A percentile compares a stretch with the other conserved stretches of the same genome.
phyloP scores from a whole-genome alignment of 2,113 vertebrate species.

The Chlamydotis undulata region DNA sequence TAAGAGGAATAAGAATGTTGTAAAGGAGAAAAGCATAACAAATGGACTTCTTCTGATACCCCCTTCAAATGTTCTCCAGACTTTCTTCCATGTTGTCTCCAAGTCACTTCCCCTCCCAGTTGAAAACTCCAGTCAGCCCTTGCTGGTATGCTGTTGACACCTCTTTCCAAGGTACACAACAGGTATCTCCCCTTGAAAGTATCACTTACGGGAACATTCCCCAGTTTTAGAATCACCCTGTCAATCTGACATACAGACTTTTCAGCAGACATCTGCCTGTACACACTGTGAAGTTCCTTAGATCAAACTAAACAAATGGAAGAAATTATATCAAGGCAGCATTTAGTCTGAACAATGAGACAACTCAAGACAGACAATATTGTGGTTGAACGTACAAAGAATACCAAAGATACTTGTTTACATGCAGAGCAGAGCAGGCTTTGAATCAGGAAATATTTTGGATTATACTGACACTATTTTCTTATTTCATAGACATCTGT shows the following conservation, averaged over 20 bases:
- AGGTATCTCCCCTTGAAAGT: not conserved
- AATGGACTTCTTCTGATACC: not conserved
- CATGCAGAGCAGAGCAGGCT: not conserved
- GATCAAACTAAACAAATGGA: not conserved
- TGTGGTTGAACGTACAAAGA: not conserved
- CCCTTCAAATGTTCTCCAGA: not conserved
- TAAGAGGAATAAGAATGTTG: not conserved
- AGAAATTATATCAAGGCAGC: not conserved
- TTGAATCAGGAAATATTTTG: not conserved
- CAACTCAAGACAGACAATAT: not conserved
- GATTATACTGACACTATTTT: not conserved
- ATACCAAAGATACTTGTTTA: not conserved
- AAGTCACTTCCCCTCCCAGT: rapidly evolving
- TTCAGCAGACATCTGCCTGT: not conserved
- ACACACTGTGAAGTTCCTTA: not conserved
- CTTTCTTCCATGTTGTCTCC: not conserved
- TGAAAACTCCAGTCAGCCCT: not conserved
- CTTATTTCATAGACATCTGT: not conserved
- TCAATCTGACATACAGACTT: not conserved
- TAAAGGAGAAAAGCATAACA: not conserved
- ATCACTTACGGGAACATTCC: not conserved
- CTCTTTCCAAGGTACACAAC: not conserved
- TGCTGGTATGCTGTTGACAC: not conserved
- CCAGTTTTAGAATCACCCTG: not conserved
- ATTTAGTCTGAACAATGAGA: not conserved